Conservation (phyloP, 2,797 vertebrate genomes). For the Oreochromis grahami region DNA sequence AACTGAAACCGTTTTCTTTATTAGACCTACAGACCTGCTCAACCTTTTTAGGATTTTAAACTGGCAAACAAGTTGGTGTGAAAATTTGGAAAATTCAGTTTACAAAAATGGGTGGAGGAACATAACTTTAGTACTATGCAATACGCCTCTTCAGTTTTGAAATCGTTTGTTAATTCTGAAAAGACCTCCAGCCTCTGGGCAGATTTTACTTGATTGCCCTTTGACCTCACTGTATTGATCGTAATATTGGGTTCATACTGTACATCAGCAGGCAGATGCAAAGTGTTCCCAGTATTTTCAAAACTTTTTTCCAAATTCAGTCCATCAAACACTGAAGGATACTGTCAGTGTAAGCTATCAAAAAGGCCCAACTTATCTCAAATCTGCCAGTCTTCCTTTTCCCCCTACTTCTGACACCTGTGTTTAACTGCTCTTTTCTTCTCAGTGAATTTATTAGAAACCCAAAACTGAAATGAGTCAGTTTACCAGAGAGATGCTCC, state of each 20-base stretch:
- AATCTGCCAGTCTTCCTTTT: not conserved
- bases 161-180: not conserved
- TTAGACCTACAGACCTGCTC: not conserved
- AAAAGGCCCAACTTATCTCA: not conserved
- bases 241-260: not conserved
- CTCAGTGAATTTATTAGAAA: not conserved
- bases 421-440: constrained; percentile 1
- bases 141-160: not conserved
- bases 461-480: not conserved
- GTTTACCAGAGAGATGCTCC: constrained; percentile 11
- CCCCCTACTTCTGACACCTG: constrained; percentile 11
- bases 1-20: not conserved
- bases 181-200: not conserved
- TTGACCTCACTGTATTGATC: not conserved
- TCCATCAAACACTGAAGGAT: not conserved
- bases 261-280: not conserved
- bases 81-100: not conserved
- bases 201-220: not conserved
- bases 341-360: not conserved
- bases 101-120: not conserved
- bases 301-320: not conserved
- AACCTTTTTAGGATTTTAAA: not conserved
- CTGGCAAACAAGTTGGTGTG: not conserved
- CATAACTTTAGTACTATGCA: not conserved
- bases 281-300: not conserved